Conservation (phyloP, 2,888 invertebrate genomes). For the Polylopha cassiicola region DNA sequence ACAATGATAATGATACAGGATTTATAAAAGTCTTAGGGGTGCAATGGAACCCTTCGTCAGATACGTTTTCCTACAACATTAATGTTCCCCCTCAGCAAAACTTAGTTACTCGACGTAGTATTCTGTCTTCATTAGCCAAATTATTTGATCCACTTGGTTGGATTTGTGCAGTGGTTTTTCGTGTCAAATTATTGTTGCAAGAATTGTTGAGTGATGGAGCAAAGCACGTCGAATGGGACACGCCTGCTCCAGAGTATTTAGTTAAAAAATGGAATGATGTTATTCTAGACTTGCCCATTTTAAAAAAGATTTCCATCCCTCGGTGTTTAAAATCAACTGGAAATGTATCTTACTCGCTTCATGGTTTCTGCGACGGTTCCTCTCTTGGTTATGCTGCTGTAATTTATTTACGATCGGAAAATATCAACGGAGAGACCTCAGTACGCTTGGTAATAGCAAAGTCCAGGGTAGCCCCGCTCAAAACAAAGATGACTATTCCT, state of each 20-base stretch:
- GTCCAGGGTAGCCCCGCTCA: slow-evolving; percentile 6
- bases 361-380: neutral
- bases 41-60: slow-evolving; percentile 11
- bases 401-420: neutral
- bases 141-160: neutral
- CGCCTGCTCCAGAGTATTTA: neutral
- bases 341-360: neutral
- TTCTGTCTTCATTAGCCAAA: neutral
- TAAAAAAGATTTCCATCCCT: neutral
- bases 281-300: neutral
- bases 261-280: neutral
- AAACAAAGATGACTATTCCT: slow-evolving; percentile 6
- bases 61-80: slow-evolving; percentile 2
- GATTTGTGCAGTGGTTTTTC: neutral
- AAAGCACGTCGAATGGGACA: neutral
- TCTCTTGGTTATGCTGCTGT: neutral
- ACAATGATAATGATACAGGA: neutral
- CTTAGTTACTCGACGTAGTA: slow-evolving; percentile 1
- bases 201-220: neutral
- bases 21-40: slow-evolving; percentile 14
- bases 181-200: neutral
- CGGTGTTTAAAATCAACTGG: neutral
- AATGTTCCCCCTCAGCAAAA: neutral
- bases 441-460: slow-evolving; percentile 6
- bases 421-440: neutral